phyloP scores from a whole-genome alignment of 2,113 vertebrate species.

The Plotosus lineatus region DNA sequence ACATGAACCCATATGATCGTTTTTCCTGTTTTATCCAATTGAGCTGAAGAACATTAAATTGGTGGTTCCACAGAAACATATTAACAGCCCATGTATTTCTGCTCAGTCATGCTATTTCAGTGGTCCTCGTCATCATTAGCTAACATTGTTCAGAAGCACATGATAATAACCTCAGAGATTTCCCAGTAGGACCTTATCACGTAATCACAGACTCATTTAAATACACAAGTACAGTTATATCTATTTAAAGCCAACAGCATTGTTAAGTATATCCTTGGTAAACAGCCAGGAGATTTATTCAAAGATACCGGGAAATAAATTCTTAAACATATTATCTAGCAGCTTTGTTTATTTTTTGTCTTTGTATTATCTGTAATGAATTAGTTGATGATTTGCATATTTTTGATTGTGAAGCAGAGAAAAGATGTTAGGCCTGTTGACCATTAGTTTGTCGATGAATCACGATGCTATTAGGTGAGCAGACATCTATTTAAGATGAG shows the following conservation, averaged over 20 bases:
- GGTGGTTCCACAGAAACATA: not conserved
- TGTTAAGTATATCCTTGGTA: not conserved
- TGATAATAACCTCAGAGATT: slow-evolving; percentile 1
- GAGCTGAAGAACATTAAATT: not conserved
- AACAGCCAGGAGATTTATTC: not conserved
- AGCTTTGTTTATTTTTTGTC: not conserved
- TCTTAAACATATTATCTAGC: not conserved
- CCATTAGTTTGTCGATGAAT: slow-evolving; percentile 25
- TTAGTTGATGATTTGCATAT: slow-evolving; percentile 10
- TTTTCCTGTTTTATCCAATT: not conserved
- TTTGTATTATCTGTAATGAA: not conserved
- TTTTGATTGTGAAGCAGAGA: not conserved
- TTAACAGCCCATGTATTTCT: not conserved
- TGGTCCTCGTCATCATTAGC: slow-evolving; percentile 2
- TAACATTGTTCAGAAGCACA: not conserved
- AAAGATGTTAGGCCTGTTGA: slow-evolving; percentile 16
- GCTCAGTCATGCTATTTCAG: not conserved
- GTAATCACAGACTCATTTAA: slow-evolving; percentile 9
- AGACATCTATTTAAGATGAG: slow-evolving; percentile 47
- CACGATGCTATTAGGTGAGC: slow-evolving; percentile 34
- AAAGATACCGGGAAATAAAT: not conserved
- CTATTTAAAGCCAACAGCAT: not conserved
- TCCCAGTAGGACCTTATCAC: not conserved
- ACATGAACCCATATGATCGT: not conserved
- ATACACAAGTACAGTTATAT: not conserved